Conservation (phyloP, 2,888 invertebrate species). For the Tenthredo notha region DNA sequence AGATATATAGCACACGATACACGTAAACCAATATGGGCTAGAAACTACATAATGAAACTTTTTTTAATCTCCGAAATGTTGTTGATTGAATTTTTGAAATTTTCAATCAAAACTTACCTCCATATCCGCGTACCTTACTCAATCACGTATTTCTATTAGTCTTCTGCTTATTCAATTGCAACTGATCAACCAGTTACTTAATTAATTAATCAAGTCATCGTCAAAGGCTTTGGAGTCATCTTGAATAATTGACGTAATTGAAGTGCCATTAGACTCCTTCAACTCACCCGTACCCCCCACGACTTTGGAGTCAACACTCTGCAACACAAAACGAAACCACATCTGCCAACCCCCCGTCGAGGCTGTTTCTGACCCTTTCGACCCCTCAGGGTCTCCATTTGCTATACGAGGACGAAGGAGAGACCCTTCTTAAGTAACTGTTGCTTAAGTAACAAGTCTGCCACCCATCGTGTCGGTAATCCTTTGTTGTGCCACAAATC, state of each 20-base stretch:
- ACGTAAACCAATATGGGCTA: not conserved
- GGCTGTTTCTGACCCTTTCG: conserved; percentile 49
- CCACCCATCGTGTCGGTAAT: conserved; percentile 58
- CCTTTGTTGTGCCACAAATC: conserved; percentile 58
- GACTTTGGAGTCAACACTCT: conserved; percentile 34
- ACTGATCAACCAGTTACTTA: not conserved
- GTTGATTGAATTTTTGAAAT: not conserved
- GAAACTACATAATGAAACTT: not conserved
- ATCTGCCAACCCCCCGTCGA: conserved; percentile 47
- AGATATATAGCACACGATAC: not conserved
- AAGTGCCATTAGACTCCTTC: not conserved
- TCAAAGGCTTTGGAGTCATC: not conserved
- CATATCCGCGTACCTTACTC: not conserved
- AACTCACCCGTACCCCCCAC: conserved; percentile 27
- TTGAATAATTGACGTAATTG: not conserved
- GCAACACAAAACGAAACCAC: conserved; percentile 30
- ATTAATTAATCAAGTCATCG: not conserved
- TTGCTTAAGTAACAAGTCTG: conserved; percentile 60
- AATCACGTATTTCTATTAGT: not conserved
- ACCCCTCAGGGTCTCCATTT: conserved; percentile 40
- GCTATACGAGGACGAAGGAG: conserved; percentile 16
- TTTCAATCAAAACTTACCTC: not conserved
- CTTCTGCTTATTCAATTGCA: not conserved
- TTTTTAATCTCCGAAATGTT: not conserved
- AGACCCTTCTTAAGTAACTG: conserved; percentile 51